Conservation (phyloP, 1,140 invertebrate genomes). For the Maconellicoccus hirsutus region DNA sequence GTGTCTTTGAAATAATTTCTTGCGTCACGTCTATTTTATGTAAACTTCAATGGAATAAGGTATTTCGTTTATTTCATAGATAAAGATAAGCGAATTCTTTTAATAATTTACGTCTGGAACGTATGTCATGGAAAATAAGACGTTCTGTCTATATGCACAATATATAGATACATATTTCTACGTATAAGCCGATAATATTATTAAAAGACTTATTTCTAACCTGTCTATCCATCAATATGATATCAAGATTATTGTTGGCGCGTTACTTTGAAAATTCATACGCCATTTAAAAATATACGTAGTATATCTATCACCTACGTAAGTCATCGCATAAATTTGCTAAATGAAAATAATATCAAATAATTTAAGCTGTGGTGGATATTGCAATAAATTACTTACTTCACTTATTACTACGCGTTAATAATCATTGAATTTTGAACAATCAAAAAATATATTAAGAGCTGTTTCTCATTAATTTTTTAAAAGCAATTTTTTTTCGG, state of each 20-base stretch:
- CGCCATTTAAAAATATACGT: background rate
- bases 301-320: too few relatives aligned
- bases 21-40: background rate
- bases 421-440: too few relatives aligned
- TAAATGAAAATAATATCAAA: too few relatives aligned
- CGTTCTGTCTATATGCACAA: background rate
- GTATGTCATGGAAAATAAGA: background rate
- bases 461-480: too few relatives aligned
- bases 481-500: too few relatives aligned
- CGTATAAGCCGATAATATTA: background rate
- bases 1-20: background rate
- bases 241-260: background rate
- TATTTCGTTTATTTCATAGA: background rate
- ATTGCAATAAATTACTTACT: too few relatives aligned
- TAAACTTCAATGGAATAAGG: background rate
- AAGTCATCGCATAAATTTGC: too few relatives aligned
- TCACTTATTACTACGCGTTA: too few relatives aligned
- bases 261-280: background rate
- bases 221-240: background rate
- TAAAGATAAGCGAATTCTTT: background rate
- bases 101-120: background rate
- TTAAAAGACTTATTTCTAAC: background rate
- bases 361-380: too few relatives aligned
- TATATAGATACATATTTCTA: too few relatives aligned
- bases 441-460: too few relatives aligned